Percentiles rank a stretch among this genome's conserved stretches.
Evolutionary conservation across 2,888 invertebrate genomes (phyloP).

Genomic region (Spilosoma lubricipeda): DNA sequence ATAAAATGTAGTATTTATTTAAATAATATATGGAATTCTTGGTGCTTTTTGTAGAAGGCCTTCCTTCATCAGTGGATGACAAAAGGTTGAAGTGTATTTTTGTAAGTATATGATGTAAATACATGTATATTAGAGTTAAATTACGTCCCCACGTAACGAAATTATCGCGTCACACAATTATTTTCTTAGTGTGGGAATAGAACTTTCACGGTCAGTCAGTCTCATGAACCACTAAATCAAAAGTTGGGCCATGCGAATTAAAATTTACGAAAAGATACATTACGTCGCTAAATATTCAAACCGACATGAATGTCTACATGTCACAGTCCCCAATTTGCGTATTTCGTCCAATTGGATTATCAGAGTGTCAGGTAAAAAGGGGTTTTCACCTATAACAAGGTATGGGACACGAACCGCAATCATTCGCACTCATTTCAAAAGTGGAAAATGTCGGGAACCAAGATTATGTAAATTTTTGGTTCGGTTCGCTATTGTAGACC

Average conservation of each 20-base stretch:
- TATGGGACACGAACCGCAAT: constrained; percentile 44
- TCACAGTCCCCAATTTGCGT: constrained; percentile 16
- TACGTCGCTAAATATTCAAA: constrained; percentile 37
- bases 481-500: constrained; percentile 66
- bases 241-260: not conserved
- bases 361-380: constrained; percentile 38
- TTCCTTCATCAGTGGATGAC: too few relatives aligned
- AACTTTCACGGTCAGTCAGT: not conserved
- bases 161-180: too few relatives aligned
- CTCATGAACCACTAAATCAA: not conserved
- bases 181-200: not conserved
- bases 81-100: too few relatives aligned
- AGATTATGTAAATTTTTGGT: constrained; percentile 71
- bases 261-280: not conserved
- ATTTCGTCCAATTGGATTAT: constrained; percentile 25
- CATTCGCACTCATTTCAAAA: constrained; percentile 48
- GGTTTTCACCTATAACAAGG: constrained; percentile 39
- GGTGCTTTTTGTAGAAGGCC: too few relatives aligned
- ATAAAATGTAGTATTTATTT: too few relatives aligned
- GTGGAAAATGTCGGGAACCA: constrained; percentile 41
- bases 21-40: too few relatives aligned
- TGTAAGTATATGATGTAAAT: not conserved
- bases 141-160: too few relatives aligned
- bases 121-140: not conserved
- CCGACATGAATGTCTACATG: constrained; percentile 7